Conservation (phyloP, 2,888 invertebrate genomes). For the Agriopis marginaria region DNA sequence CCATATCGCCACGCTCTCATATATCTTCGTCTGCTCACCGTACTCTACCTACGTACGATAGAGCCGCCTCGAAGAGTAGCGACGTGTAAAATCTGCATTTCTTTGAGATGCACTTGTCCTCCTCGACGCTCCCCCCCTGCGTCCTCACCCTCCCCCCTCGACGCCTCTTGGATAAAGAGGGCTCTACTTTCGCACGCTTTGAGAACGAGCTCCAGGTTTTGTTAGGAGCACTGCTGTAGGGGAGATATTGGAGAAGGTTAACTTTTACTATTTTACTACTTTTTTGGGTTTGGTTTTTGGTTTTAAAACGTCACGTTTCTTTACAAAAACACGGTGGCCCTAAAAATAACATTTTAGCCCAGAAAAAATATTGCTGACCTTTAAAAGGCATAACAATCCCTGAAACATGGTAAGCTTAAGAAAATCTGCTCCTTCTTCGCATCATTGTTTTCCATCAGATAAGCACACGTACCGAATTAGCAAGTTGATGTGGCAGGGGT, state of each 20-base stretch:
- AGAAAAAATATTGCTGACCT: no score
- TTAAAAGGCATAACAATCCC: no score
- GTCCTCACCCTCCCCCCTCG: constrained; percentile 49
- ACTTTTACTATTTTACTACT: background rate
- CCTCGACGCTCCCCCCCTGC: constrained; percentile 46
- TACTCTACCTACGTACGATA: constrained; percentile 66
- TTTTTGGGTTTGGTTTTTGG: background rate
- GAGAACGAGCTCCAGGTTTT: constrained; percentile 76
- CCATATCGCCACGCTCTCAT: background rate
- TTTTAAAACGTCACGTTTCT: no score
- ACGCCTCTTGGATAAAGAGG: constrained; percentile 82
- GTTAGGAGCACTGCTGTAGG: constrained; percentile 62
- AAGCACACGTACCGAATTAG: no score
- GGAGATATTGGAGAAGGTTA: background rate
- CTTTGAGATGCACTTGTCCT: constrained; percentile 86
- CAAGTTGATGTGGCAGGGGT: no score
- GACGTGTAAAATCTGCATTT: constrained; percentile 87
- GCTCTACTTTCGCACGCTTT: constrained; percentile 83
- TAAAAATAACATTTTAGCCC: no score
- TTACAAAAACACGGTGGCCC: no score
- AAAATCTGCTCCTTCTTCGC: no score
- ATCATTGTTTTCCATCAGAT: no score
- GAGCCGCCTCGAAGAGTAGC: constrained; percentile 81
- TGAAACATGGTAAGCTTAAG: no score
- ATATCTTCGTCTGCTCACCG: constrained; percentile 50